Evolutionary conservation across 2,113 vertebrate genomes (phyloP).

Genomic region (Brachypodius melanocephalos): DNA sequence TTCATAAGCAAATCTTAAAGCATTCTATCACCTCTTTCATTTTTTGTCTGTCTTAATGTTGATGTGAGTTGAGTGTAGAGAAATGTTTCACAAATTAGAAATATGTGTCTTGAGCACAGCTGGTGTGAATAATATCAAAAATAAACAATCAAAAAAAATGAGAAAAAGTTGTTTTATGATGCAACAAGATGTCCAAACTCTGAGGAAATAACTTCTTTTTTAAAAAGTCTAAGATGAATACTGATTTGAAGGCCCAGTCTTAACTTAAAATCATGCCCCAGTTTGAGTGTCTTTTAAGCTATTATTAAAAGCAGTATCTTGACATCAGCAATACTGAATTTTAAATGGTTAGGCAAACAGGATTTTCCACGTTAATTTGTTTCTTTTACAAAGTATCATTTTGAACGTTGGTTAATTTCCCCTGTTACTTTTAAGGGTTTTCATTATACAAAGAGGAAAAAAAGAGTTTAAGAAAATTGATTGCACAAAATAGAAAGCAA

Average conservation of each 20-base stretch:
- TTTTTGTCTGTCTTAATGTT: slow-evolving; percentile 11
- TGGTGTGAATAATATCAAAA: background rate
- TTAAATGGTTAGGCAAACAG: background rate
- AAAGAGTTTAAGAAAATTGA: background rate
- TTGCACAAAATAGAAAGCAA: background rate
- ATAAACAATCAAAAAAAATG: background rate
- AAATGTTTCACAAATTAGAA: background rate
- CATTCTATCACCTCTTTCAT: background rate
- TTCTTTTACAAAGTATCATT: background rate
- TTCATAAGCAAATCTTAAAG: slow-evolving; percentile 7
- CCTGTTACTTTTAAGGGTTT: background rate
- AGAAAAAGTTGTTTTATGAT: background rate
- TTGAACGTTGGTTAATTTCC: slow-evolving; percentile 1
- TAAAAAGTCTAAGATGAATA: background rate
- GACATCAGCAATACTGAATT: background rate
- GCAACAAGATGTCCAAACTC: background rate
- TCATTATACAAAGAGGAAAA: background rate
- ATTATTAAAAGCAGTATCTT: background rate
- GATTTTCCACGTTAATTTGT: background rate
- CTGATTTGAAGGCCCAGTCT: background rate
- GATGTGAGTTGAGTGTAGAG: background rate
- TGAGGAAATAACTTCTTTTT: background rate
- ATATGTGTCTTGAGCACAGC: background rate
- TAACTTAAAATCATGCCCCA: background rate
- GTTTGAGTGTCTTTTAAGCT: background rate